Evolutionary conservation across 2,113 vertebrate species (phyloP).

Genomic region (Pangasianodon gigas): DNA sequence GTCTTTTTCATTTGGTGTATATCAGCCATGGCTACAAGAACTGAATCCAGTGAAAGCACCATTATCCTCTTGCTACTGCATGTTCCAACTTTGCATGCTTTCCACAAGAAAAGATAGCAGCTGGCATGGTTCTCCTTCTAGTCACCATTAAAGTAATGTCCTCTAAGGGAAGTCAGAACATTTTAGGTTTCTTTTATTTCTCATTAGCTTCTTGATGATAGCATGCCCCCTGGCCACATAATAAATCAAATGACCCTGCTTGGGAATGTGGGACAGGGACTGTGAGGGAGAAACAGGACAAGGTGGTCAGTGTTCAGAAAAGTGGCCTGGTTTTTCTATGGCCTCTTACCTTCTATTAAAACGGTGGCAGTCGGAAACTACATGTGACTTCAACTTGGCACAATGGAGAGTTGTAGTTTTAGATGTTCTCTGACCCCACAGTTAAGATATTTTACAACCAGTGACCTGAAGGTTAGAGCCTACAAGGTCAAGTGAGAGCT

Average conservation of each 20-base stretch:
- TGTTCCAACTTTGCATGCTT: constrained; percentile 6
- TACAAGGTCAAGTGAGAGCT: background rate
- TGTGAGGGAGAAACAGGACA: constrained; percentile 29
- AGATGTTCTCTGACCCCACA: constrained; percentile 4
- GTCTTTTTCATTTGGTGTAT: constrained; percentile 44
- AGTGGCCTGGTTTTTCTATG: constrained; percentile 36
- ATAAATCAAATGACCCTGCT: constrained; percentile 44
- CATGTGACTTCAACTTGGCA: background rate
- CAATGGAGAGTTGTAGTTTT: constrained; percentile 2
- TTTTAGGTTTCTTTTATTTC: constrained; percentile 32
- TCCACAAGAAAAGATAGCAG: constrained; percentile 5
- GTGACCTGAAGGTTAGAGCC: constrained; percentile 7
- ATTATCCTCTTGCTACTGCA: background rate
- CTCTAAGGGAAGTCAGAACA: constrained; percentile 15
- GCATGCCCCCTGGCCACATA: constrained; percentile 37
- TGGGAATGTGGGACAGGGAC: constrained; percentile 40
- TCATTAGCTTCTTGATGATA: constrained; percentile 45
- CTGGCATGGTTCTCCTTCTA: background rate
- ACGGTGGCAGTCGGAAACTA: background rate
- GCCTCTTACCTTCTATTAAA: constrained; percentile 32
- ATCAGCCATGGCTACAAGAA: constrained; percentile 17
- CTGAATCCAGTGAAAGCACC: background rate
- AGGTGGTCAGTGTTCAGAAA: constrained; percentile 32
- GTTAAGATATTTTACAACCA: constrained; percentile 1
- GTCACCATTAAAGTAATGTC: constrained; percentile 11